Evolutionary conservation across 1,140 invertebrate species (phyloP), one percentile per base, ranked within the genome.

Genomic region (Aphaenogaster floridana): DNA sequence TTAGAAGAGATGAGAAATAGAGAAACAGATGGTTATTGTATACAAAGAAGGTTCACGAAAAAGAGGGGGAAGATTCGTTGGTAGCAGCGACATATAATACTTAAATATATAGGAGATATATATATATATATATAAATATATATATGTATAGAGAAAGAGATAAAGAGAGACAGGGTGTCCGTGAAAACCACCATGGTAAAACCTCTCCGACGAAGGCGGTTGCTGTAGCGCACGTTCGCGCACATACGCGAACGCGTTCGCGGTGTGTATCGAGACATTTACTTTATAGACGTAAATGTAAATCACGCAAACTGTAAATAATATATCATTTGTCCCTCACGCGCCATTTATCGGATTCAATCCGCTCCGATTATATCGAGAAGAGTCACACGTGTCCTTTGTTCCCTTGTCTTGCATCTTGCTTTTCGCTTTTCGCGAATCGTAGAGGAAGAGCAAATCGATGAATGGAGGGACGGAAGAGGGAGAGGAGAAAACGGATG

Each of bases 231-330:
- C 34, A 64, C 28, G 39, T 80, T 50, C 48, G 68, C 88, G 42
- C 59, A 57, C 45, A 77, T 21, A 86, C 63, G 45, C 66, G 57
- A 76, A 88, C 39, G 48, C 64, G 77, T 61, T 76, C 80, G 64
- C 63, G 74, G 83, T 71, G 61, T 81, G 68, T 80, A 84, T 77
- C 86, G 59, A 87, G 28, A 80, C 79, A 86, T 86, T 90, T 89
- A 86, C 39, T 90, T 92, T 88, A 90, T 81, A 90, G 72, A 85
- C 42, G 48, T 86, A 54, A 50, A 63, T 77, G 54, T 92, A 77
- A 86, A 90, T 91, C 87, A 91, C 87, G 83, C 89, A 45, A 80
- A 88, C 88, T 93, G 92, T 93, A 93, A 92, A 93, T 93, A 93
- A 91, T 91, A 91, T 91, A 91, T 92, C 89, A 92, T 91, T 92